A percentile compares a stretch with the other conserved stretches of the same genome.
Conservation (phyloP, 2,888 invertebrate genomes). For the Drosophila mimetica region DNA sequence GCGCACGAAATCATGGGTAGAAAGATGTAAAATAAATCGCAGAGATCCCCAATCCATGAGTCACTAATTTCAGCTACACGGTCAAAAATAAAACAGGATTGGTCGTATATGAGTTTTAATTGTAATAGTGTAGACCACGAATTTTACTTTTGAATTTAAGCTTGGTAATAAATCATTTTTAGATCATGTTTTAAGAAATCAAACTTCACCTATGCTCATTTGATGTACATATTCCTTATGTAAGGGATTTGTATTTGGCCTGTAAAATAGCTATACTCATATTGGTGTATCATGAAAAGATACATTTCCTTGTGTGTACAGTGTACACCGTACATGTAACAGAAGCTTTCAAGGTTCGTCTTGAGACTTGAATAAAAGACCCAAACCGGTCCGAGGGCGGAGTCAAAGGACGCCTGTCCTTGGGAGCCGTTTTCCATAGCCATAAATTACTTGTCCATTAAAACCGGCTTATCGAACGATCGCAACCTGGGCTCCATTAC, state of each 20-base stretch:
- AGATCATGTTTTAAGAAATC: too few relatives aligned
- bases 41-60: constrained; percentile 14
- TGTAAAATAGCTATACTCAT: too few relatives aligned
- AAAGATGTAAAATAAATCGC: constrained; percentile 2
- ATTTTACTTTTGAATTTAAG: too few relatives aligned
- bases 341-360: constrained; percentile 32
- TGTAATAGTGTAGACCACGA: too few relatives aligned
- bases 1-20: constrained; percentile 4
- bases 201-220: too few relatives aligned
- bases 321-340: constrained; percentile 1
- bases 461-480: constrained; percentile 59
- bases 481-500: constrained; percentile 20
- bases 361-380: background rate
- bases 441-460: constrained; percentile 48
- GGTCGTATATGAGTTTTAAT: too few relatives aligned
- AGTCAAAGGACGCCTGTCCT: constrained; percentile 71
- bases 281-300: background rate
- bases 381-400: constrained; percentile 52
- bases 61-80: constrained; percentile 5
- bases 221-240: too few relatives aligned
- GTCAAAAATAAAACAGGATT: background rate
- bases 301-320: background rate
- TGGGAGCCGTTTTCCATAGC: constrained; percentile 37
- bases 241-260: background rate
- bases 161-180: too few relatives aligned